phyloP scores from a whole-genome alignment of 2,113 vertebrate genomes.

The Balaenoptera acutorostrata region DNA sequence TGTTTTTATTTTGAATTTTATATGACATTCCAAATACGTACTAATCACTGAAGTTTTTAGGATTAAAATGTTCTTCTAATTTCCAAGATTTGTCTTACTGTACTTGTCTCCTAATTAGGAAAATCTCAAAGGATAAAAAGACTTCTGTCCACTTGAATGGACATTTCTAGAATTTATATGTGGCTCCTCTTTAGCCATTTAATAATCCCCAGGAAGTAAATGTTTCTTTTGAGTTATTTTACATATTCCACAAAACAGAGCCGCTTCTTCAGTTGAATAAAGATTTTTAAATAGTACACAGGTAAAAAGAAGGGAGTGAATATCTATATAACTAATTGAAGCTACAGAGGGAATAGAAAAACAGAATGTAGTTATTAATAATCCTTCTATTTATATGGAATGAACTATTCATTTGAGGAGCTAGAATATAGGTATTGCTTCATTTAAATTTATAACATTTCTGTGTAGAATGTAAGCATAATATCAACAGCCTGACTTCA shows the following conservation, averaged over 20 bases:
- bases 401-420: conserved; percentile 58
- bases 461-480: neutral
- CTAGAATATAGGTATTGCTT: conserved; percentile 50
- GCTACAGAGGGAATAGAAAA: conserved; percentile 37
- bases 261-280: conserved; percentile 3
- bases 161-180: neutral
- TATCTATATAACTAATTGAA: conserved; percentile 56
- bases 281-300: conserved; percentile 42
- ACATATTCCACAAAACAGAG: neutral
- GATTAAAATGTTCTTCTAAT: neutral
- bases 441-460: conserved; percentile 43
- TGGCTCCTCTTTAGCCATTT: neutral
- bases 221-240: neutral
- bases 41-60: neutral
- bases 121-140: neutral
- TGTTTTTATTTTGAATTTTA: conserved; percentile 16
- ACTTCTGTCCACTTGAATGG: neutral
- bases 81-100: neutral
- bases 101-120: neutral
- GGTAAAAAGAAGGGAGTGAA: conserved; percentile 28
- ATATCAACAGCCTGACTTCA: neutral
- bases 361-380: conserved; percentile 51
- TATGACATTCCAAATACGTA: neutral
- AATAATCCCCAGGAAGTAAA: neutral
- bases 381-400: conserved; percentile 41